These are phyloP conservation scores for Euspilapteryx auroguttella DNA, from an alignment of 2,888 invertebrate genomes.

Conservation along the genomic window DNA sequence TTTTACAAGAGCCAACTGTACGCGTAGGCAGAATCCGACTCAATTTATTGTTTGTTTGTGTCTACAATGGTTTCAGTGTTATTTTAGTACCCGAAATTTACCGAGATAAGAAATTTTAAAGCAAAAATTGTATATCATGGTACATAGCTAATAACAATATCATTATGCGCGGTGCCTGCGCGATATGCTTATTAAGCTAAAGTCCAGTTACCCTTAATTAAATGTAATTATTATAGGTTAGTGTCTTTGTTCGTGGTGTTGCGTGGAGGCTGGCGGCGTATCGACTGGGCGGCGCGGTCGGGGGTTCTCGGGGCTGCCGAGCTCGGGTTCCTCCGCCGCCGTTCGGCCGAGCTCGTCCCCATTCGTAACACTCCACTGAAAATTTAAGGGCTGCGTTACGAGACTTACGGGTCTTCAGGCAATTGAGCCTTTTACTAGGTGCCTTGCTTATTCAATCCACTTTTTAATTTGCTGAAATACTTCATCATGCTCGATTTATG, in stretches of 20 bases:
- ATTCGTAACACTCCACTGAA: slow-evolving; percentile 28
- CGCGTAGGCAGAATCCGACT: too few species aligned
- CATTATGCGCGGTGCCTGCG: slow-evolving; percentile 7
- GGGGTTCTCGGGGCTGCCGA: slow-evolving; percentile 19
- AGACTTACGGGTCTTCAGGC: slow-evolving; percentile 33
- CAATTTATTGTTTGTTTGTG: too few species aligned
- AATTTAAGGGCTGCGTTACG: slow-evolving; percentile 54
- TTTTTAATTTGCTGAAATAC: too few species aligned
- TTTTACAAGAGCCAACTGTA: too few species aligned
- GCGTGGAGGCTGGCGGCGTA: slow-evolving; percentile 56
- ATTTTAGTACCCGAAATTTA: too few species aligned
- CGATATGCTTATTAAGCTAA: slow-evolving; percentile 39
- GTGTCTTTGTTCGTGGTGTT: slow-evolving; percentile 47
- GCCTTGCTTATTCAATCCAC: too few species aligned
- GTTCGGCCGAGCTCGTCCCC: slow-evolving; percentile 25
- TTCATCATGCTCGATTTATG: too few species aligned
- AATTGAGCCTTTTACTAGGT: too few species aligned
- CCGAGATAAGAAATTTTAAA: too few species aligned
- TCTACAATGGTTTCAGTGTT: too few species aligned
- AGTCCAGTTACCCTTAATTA: slow-evolving; percentile 50
- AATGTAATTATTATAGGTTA: slow-evolving; percentile 59
- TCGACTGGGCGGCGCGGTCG: slow-evolving; percentile 60
- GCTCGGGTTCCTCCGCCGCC: slow-evolving; percentile 16
- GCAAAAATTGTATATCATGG: too few species aligned
- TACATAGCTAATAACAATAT: background rate